Conservation (phyloP, 2,113 vertebrate genomes). For the Mungos mungo region DNA sequence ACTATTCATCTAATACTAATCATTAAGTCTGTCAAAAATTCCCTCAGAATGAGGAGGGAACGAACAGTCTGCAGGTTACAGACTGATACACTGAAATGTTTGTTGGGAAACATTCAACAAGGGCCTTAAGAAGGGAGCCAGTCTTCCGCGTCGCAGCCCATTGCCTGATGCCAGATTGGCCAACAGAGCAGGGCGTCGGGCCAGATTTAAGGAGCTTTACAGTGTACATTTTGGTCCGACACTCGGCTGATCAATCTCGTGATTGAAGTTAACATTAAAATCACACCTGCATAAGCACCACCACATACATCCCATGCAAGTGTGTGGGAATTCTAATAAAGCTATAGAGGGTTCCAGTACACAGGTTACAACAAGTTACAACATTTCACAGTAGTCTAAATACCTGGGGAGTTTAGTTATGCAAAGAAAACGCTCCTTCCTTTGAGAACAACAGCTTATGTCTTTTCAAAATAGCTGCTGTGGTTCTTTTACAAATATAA, state of each 20-base stretch:
- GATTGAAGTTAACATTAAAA: slow-evolving; percentile 57
- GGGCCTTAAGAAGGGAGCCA: background rate
- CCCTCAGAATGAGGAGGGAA: background rate
- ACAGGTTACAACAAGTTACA: slow-evolving; percentile 70
- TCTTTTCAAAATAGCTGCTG: slow-evolving; percentile 25
- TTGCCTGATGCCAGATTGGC: background rate
- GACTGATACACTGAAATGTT: background rate
- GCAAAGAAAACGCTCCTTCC: slow-evolving; percentile 60
- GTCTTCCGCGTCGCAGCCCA: background rate
- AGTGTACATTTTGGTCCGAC: background rate
- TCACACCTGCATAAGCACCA: slow-evolving; percentile 25
- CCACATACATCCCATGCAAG: background rate
- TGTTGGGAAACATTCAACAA: background rate
- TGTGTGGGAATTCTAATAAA: slow-evolving; percentile 57
- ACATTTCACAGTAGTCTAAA: slow-evolving; percentile 29
- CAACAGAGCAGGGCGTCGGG: background rate
- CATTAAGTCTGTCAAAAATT: slow-evolving; percentile 36
- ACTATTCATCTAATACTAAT: slow-evolving; percentile 32
- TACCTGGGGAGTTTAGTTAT: slow-evolving; percentile 55
- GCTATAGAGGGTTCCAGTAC: slow-evolving; percentile 41
- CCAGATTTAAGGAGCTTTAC: slow-evolving; percentile 14
- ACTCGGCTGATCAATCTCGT: slow-evolving; percentile 44
- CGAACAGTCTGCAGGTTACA: background rate
- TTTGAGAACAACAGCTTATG: slow-evolving; percentile 52
- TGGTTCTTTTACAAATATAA: slow-evolving; percentile 49